These are phyloP conservation scores for Dichetophora obliterata DNA, from an alignment of 2,888 invertebrate species.

Conservation along the genomic window DNA sequence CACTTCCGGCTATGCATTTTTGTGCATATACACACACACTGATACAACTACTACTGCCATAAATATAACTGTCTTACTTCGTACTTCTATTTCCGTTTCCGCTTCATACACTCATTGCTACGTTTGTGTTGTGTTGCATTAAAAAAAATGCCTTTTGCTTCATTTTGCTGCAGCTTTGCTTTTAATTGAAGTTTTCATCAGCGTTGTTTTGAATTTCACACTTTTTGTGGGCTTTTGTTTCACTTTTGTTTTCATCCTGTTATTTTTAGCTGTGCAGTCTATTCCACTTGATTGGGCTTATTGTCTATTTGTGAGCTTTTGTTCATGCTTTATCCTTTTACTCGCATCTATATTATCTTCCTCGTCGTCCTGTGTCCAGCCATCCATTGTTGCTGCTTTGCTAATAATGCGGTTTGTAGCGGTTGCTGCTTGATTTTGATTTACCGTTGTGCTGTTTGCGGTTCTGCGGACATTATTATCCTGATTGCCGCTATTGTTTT, in stretches of 20 bases:
- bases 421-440: slow-evolving; percentile 14
- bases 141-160: neutral
- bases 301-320: neutral
- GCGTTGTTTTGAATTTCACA: neutral
- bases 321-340: neutral
- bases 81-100: neutral
- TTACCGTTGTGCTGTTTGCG: slow-evolving; percentile 9
- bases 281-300: neutral
- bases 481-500: neutral
- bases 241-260: neutral
- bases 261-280: neutral
- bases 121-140: neutral
- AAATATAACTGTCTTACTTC: neutral
- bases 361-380: neutral
- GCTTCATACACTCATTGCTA: neutral
- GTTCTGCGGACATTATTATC: neutral
- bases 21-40: too few species aligned
- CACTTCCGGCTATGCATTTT: too few species aligned
- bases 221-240: neutral
- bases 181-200: neutral
- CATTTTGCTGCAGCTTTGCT: neutral
- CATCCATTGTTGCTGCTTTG: neutral
- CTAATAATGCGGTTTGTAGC: neutral
- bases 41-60: too few species aligned
- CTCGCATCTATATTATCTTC: neutral